A percentile compares a stretch with the other conserved stretches of the same genome.
Evolutionary conservation across 2,888 invertebrate genomes (phyloP).

Genomic region (Salticus scenicus): DNA sequence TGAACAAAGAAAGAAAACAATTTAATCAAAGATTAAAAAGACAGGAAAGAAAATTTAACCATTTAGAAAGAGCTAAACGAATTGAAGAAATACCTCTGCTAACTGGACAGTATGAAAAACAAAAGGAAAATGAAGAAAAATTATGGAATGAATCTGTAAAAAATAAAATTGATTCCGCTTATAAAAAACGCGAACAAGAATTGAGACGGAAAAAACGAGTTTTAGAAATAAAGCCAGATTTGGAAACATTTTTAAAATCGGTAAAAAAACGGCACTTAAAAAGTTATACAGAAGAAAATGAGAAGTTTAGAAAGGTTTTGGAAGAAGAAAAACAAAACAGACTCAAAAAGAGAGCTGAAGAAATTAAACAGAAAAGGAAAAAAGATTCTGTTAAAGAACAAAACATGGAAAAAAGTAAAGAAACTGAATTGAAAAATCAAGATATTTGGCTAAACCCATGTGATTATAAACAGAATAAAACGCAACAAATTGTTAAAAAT

Average conservation of each 20-base stretch:
- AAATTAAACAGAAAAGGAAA: slow-evolving; percentile 33
- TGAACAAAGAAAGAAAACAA: slow-evolving; percentile 30
- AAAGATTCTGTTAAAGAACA: slow-evolving; percentile 17
- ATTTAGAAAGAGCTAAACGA: slow-evolving; percentile 52
- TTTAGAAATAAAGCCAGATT: slow-evolving; percentile 29
- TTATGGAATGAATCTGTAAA: slow-evolving; percentile 35
- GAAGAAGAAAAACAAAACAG: slow-evolving; percentile 19
- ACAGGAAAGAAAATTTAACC: slow-evolving; percentile 34
- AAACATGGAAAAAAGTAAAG: neutral
- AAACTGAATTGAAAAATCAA: too few species aligned
- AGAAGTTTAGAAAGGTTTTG: neutral
- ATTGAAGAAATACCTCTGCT: slow-evolving; percentile 41
- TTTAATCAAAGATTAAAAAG: slow-evolving; percentile 4
- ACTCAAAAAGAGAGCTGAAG: slow-evolving; percentile 20
- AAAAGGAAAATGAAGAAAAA: neutral
- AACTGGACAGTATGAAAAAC: neutral
- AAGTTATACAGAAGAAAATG: neutral
- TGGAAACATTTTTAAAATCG: slow-evolving; percentile 14
- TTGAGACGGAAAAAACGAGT: slow-evolving; percentile 16
- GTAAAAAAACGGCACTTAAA: neutral
- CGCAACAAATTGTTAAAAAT: too few species aligned
- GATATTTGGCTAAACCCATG: too few species aligned
- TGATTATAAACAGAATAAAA: neutral
- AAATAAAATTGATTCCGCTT: slow-evolving; percentile 3
- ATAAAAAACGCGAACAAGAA: neutral